Evolutionary conservation across 92 coral and sea anemone species (phyloP).

Genomic region (Phenganax stokvisi): DNA sequence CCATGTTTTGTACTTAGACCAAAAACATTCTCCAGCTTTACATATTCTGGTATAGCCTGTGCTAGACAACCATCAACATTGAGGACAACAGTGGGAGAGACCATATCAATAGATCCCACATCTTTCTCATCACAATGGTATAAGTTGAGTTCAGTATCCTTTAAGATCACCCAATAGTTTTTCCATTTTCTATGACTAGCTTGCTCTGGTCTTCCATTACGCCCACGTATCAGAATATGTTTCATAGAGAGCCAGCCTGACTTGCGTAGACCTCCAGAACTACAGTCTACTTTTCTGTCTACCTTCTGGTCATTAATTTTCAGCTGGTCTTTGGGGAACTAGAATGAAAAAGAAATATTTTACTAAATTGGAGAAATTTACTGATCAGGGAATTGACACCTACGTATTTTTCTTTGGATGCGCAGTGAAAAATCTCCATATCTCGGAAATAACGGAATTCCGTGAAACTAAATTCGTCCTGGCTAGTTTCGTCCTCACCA

Average conservation of each 20-base stretch:
- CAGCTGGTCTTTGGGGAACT: neutral
- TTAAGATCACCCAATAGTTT: constrained; percentile 90
- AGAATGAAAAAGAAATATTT: neutral
- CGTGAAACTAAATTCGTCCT: constrained; percentile 61
- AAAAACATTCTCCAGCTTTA: constrained; percentile 89
- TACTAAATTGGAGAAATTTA: too few relatives aligned
- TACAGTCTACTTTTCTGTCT: neutral
- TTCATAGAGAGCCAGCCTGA: constrained; percentile 96
- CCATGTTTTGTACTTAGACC: constrained; percentile 93
- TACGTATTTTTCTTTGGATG: constrained; percentile 49
- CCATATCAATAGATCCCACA: constrained; percentile 83
- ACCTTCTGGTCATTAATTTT: neutral
- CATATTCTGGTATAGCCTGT: constrained; percentile 97
- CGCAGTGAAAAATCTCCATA: constrained; percentile 60
- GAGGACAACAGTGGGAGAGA: constrained; percentile 64
- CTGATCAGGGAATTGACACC: constrained; percentile 9
- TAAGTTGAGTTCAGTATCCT: constrained; percentile 71
- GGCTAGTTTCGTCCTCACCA: constrained; percentile 21
- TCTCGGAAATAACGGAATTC: constrained; percentile 73
- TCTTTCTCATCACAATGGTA: constrained; percentile 92
- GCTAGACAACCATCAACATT: constrained; percentile 91
- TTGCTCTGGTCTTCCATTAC: constrained; percentile 66
- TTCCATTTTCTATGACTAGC: constrained; percentile 91
- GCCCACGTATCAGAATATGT: constrained; percentile 75
- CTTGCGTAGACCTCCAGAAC: constrained; percentile 20